Conservation (phyloP, 35 echinoderm and acorn worm species). For the Ptychodera flava region DNA sequence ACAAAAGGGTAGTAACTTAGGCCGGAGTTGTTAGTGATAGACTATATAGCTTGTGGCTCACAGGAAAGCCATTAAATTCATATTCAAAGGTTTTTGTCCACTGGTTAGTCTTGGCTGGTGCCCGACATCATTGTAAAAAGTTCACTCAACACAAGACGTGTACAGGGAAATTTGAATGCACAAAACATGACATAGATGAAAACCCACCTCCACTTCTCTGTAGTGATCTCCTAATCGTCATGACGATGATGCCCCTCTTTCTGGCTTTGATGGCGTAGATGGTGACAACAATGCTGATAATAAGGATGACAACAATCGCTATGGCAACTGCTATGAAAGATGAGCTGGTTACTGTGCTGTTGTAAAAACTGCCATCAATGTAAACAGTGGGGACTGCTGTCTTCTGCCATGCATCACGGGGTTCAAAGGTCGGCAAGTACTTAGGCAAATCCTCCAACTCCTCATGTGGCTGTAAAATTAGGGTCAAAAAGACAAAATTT, state of each 20-base stretch:
- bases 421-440: not conserved
- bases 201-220: not conserved
- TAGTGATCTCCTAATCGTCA: not conserved
- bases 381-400: not conserved
- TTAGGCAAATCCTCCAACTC: not conserved
- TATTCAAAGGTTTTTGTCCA: too few species aligned
- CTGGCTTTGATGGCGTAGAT: not conserved
- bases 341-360: not conserved
- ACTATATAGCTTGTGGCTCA: too few species aligned
- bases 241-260: not conserved
- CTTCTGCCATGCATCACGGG: not conserved
- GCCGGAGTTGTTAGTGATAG: too few species aligned
- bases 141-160: too few species aligned
- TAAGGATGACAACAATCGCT: not conserved
- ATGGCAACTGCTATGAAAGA: not conserved
- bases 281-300: not conserved
- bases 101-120: too few species aligned
- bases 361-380: not conserved
- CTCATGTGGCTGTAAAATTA: not conserved
- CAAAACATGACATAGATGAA: too few species aligned
- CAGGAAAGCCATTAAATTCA: too few species aligned
- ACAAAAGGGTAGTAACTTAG: too few species aligned
- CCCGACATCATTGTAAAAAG: too few species aligned
- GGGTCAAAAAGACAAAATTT: too few species aligned
- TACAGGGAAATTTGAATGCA: too few species aligned